phyloP scores from a whole-genome alignment of 2,888 invertebrate species.

The Dryobotodes eremita region DNA sequence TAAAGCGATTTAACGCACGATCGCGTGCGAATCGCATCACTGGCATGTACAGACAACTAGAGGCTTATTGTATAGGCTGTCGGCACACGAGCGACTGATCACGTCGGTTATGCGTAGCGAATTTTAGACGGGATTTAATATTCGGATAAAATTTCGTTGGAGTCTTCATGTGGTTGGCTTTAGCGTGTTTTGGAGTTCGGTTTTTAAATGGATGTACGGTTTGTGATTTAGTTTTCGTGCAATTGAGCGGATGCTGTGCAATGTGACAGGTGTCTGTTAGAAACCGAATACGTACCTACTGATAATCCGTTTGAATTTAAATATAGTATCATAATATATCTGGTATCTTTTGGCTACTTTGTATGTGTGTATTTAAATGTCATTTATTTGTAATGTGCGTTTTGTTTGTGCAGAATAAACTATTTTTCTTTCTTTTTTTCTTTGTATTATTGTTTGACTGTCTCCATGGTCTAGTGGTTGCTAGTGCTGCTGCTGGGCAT shows the following conservation, averaged over 20 bases:
- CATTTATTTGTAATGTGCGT: no score
- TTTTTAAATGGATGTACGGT: constrained; percentile 3
- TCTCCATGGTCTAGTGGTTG: no score
- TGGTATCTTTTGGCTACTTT: no score
- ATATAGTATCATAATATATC: not conserved
- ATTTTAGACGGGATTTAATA: constrained; percentile 62
- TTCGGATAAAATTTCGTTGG: constrained; percentile 37
- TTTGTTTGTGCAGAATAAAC: no score
- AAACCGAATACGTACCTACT: not conserved
- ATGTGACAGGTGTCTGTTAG: not conserved
- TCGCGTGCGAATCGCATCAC: constrained; percentile 59
- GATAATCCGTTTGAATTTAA: not conserved
- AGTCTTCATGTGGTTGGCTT: constrained; percentile 37
- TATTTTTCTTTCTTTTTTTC: no score
- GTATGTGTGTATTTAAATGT: no score
- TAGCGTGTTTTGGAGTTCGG: constrained; percentile 1
- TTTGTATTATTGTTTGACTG: no score
- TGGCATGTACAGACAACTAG: constrained; percentile 60
- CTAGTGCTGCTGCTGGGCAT: no score
- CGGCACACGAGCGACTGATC: constrained; percentile 57
- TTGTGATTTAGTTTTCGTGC: not conserved
- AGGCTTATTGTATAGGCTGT: constrained; percentile 63
- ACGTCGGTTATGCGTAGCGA: constrained; percentile 55
- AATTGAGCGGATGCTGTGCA: not conserved
- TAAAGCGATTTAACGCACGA: constrained; percentile 66